These are phyloP conservation scores for Pectinophora gossypiella DNA, from an alignment of 1,140 invertebrate genomes.

Conservation along the genomic window DNA sequence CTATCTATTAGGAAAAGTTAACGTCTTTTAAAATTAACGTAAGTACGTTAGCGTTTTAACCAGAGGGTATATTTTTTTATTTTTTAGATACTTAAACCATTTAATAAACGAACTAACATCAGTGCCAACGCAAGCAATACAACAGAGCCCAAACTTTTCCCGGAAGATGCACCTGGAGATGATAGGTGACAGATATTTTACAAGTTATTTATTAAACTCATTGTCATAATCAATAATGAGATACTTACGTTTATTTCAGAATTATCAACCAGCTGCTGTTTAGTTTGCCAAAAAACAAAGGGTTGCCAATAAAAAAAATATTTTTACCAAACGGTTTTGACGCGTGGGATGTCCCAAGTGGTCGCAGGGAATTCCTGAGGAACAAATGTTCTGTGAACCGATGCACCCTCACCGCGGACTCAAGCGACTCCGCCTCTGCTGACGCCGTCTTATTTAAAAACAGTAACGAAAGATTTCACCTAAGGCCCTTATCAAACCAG, in stretches of 20 bases:
- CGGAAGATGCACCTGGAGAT: conserved; percentile 71
- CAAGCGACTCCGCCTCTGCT: conserved; percentile 82
- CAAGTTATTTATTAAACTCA: too few species aligned
- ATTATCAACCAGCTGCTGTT: conserved; percentile 88
- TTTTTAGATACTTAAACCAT: too few species aligned
- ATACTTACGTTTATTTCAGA: too few species aligned
- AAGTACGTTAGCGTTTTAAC: too few species aligned
- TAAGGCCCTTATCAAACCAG: conserved; percentile 81
- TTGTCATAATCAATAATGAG: too few species aligned
- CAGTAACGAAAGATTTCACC: conserved; percentile 81
- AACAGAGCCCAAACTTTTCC: conserved; percentile 80
- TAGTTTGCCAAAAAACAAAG: conserved; percentile 80
- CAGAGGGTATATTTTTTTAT: too few species aligned
- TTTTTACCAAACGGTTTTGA: conserved; percentile 88
- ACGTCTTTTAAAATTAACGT: too few species aligned
- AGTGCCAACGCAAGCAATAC: too few species aligned
- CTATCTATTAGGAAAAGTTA: too few species aligned
- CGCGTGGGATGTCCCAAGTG: conserved; percentile 85
- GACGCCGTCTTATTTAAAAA: conserved; percentile 94
- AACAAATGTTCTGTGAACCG: conserved; percentile 77
- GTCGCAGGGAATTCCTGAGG: conserved; percentile 80
- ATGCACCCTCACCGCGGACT: conserved; percentile 84
- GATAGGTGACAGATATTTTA: conserved; percentile 62
- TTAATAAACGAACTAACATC: too few species aligned
- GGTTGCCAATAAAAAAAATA: conserved; percentile 86